Conservation (phyloP, 2,113 vertebrate genomes). For the Tiliqua scincoides region DNA sequence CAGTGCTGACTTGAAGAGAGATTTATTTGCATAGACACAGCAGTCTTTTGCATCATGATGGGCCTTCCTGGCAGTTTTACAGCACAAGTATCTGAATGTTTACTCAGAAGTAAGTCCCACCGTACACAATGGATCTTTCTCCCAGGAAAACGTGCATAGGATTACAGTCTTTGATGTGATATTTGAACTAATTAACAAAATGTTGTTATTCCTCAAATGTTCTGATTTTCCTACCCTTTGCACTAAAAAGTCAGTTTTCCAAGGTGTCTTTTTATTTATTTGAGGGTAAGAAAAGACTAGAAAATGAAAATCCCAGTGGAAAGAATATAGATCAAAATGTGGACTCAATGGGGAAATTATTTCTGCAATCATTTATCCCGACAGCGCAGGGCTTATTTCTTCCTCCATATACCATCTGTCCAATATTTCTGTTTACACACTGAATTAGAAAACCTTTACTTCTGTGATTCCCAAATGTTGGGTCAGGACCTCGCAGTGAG, state of each 20-base stretch:
- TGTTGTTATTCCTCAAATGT: neutral
- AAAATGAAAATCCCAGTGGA: slow-evolving; percentile 5
- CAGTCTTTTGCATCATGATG: neutral
- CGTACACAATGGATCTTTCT: too few species aligned
- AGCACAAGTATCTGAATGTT: too few species aligned
- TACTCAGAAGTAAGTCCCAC: too few species aligned
- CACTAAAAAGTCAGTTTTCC: neutral
- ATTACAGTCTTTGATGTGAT: too few species aligned
- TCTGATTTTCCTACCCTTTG: neutral
- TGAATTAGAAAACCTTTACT: neutral
- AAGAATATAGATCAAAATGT: slow-evolving; percentile 6
- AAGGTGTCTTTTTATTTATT: neutral
- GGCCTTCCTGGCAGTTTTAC: neutral
- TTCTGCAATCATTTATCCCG: neutral
- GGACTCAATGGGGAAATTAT: neutral
- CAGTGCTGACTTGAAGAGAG: neutral
- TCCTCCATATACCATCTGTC: neutral
- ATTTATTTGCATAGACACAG: slow-evolving; percentile 11
- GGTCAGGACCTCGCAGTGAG: neutral
- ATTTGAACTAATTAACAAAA: neutral
- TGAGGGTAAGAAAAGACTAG: neutral
- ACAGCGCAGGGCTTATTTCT: neutral
- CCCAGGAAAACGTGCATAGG: too few species aligned
- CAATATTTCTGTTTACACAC: slow-evolving; percentile 14
- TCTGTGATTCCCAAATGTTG: slow-evolving; percentile 1